phyloP scores from a whole-genome alignment of 1,140 invertebrate genomes.

The Lordiphosa clarofinis region DNA sequence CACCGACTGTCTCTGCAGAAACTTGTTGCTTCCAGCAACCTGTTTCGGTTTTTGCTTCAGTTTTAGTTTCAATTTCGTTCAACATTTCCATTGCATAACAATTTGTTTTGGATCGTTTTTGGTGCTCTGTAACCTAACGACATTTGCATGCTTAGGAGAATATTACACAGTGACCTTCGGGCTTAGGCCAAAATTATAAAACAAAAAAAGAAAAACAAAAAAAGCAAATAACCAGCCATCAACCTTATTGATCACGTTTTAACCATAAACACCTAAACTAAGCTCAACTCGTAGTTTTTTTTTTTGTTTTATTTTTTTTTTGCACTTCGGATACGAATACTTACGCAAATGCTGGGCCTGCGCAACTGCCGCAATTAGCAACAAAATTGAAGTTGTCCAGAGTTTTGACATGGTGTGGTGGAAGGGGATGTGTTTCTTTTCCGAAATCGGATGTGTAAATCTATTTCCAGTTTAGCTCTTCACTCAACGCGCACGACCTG shows the following conservation, averaged over 20 bases:
- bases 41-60: conserved; percentile 6
- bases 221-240: conserved; percentile 36
- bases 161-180: conserved; percentile 49
- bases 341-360: conserved; percentile 79
- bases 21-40: conserved; percentile 7
- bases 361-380: conserved; percentile 64
- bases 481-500: conserved; percentile 9
- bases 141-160: conserved; percentile 27
- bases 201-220: conserved; percentile 15
- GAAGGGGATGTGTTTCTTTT: neutral
- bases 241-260: conserved; percentile 63
- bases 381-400: conserved; percentile 30
- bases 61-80: conserved; percentile 7
- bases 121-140: conserved; percentile 1
- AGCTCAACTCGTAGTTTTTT: conserved; percentile 12
- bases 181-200: conserved; percentile 11
- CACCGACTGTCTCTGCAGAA: conserved; percentile 2
- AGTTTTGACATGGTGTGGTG: conserved; percentile 44
- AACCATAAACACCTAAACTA: conserved; percentile 48
- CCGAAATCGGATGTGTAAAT: conserved; percentile 24
- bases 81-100: conserved; percentile 13
- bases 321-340: conserved; percentile 31
- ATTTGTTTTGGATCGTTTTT: conserved; percentile 8
- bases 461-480: conserved; percentile 12
- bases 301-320: conserved; percentile 5